Evolutionary conservation across 23 tunicate genomes (phyloP).

Genomic region (Diplosoma virens): DNA sequence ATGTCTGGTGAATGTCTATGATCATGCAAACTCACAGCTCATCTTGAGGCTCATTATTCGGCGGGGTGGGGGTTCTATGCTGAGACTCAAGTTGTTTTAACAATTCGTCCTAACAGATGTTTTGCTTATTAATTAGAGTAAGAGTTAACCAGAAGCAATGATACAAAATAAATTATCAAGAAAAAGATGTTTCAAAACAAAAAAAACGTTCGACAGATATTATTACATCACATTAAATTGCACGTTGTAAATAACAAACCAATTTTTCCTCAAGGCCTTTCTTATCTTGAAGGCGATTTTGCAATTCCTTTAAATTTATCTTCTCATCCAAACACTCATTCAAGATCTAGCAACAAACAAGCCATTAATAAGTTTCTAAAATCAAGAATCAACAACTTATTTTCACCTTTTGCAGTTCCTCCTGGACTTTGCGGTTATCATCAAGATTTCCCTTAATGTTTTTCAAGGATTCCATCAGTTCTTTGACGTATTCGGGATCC

Average conservation of each 20-base stretch:
- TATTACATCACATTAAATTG: background rate
- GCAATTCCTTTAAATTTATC: background rate
- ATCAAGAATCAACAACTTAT: background rate
- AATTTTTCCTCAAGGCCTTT: background rate
- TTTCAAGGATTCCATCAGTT: slow-evolving; percentile 3
- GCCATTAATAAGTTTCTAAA: too few species aligned
- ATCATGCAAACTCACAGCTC: too few species aligned
- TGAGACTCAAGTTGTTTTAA: too few species aligned
- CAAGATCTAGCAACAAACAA: too few species aligned
- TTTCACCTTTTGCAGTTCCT: slow-evolving; percentile 29
- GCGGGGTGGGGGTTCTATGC: too few species aligned
- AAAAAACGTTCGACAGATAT: background rate
- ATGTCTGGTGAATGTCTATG: too few species aligned
- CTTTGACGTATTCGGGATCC: slow-evolving; percentile 30
- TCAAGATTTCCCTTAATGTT: slow-evolving; percentile 22
- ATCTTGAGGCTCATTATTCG: too few species aligned
- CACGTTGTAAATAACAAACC: background rate
- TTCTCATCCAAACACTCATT: background rate
- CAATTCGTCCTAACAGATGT: too few species aligned
- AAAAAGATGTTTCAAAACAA: background rate
- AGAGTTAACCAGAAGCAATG: too few species aligned
- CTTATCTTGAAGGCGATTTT: background rate
- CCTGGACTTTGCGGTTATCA: slow-evolving; percentile 28
- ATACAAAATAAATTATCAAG: too few species aligned
- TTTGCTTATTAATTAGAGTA: too few species aligned